phyloP scores from a whole-genome alignment of 2,888 invertebrate species.

The Anaspis maculata region DNA sequence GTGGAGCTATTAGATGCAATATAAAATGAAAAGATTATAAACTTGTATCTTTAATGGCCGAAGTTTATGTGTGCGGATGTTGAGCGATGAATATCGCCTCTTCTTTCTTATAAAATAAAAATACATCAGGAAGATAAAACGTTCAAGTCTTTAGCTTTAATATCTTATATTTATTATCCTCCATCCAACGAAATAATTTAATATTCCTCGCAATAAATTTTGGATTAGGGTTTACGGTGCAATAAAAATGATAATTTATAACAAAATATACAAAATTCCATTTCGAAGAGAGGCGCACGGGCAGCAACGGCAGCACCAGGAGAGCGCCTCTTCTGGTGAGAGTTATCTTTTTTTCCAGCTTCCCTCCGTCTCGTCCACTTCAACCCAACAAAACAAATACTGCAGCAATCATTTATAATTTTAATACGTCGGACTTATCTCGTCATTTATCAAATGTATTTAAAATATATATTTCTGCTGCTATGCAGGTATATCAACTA shows the following conservation, averaged over 20 bases:
- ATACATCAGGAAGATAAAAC: slow-evolving; percentile 33
- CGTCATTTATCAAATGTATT: slow-evolving; percentile 25
- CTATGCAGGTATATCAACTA: too few species aligned
- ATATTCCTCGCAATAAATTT: slow-evolving; percentile 44
- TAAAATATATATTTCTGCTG: slow-evolving; percentile 23
- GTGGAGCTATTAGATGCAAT: slow-evolving; percentile 35
- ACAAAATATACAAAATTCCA: slow-evolving; percentile 41
- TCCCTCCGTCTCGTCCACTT: too few species aligned
- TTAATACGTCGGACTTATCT: slow-evolving; percentile 25
- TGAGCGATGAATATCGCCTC: slow-evolving; percentile 40
- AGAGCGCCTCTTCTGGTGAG: too few species aligned
- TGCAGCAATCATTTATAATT: slow-evolving; percentile 32
- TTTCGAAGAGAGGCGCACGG: slow-evolving; percentile 23
- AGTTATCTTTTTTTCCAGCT: too few species aligned
- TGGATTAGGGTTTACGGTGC: slow-evolving; percentile 43
- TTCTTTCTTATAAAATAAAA: slow-evolving; percentile 38
- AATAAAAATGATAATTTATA: slow-evolving; percentile 45
- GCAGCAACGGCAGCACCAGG: too few species aligned
- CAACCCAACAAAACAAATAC: slow-evolving; percentile 26
- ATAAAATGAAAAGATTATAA: slow-evolving; percentile 42
- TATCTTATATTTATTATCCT: slow-evolving; percentile 43
- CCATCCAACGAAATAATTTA: slow-evolving; percentile 42
- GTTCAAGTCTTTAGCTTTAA: slow-evolving; percentile 40
- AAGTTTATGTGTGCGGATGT: slow-evolving; percentile 41
- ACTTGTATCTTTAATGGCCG: slow-evolving; percentile 43